Evolutionary conservation across 1,140 invertebrate species (phyloP).

Genomic region (Oreohelix idahoensis): DNA sequence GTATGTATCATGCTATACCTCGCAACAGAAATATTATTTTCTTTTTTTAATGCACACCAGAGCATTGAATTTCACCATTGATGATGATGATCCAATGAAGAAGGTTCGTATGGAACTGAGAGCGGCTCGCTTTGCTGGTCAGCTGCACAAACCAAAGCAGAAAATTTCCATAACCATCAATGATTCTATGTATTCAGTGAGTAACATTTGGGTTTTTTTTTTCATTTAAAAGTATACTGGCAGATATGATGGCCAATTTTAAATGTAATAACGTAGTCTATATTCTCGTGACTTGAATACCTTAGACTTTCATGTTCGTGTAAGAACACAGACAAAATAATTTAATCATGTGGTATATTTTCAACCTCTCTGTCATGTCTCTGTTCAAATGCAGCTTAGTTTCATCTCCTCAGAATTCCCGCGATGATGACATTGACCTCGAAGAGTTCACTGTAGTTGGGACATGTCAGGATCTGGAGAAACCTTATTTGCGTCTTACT

Average conservation of each 20-base stretch:
- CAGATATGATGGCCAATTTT: too few relatives aligned
- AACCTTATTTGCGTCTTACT: slow-evolving; percentile 93
- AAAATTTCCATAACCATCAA: slow-evolving; percentile 59
- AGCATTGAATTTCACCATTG: slow-evolving; percentile 40
- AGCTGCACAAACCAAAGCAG: slow-evolving; percentile 58
- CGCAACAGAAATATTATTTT: too few relatives aligned
- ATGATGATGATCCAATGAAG: slow-evolving; percentile 65
- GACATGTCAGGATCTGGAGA: slow-evolving; percentile 92
- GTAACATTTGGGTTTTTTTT: too few relatives aligned
- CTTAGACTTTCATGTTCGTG: too few relatives aligned
- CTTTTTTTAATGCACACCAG: background rate
- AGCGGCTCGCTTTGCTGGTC: slow-evolving; percentile 84
- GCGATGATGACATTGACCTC: slow-evolving; percentile 66
- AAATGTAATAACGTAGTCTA: too few relatives aligned
- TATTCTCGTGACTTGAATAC: too few relatives aligned
- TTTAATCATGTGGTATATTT: too few relatives aligned
- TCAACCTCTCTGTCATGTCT: too few relatives aligned
- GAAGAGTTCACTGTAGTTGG: slow-evolving; percentile 86
- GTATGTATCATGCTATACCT: too few relatives aligned
- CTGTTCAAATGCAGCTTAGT: too few relatives aligned
- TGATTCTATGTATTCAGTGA: slow-evolving; percentile 47
- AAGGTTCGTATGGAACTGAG: slow-evolving; percentile 74
- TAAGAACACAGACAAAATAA: too few relatives aligned
- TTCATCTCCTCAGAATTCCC: slow-evolving; percentile 55
- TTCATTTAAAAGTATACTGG: too few relatives aligned